Base-by-base conservation (phyloP, 2,797 vertebrate species). In the Anguilla megastoma region DNA sequence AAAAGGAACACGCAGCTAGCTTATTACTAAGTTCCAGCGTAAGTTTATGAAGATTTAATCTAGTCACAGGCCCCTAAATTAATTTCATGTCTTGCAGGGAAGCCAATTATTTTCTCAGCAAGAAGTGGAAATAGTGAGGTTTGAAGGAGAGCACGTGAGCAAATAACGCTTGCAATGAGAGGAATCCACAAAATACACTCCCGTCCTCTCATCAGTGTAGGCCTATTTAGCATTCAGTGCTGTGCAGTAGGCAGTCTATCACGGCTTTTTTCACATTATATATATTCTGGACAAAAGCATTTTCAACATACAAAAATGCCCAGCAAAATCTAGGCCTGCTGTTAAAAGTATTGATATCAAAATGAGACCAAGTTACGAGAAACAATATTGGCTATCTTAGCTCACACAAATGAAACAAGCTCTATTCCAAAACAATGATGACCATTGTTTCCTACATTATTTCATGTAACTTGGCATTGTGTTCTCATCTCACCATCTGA, bases 121-220 rank as follows among this genome's bases (percentile, higher is more conserved):
- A 48, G 79, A 50, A 82, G 79, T 50, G 79, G 79, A 82, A 82
- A 50, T 82, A 82, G 79, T 82, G 41, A 82, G 45, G 79, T 82
- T 82, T 82, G 79, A 50, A 24, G 21, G 79, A 50, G 45, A 82
- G 79, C 45, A 76, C 14, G 24, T 82, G 4, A 82, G 76, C 45
- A 82, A 82, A 82, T 45, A 82, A 82, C 79, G 21, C 41, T 21
- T 27, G 24, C 79, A 82, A 50, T 82, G 79, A 82, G 76, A 80
- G 36, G 41, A 80, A 80, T 80, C 76, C 45, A 12, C 45, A 82
- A 82, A 50, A 82, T 21, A 82, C 21, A 82, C 50, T 82, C 24
- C 2, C 6, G 50, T 50, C 45, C 45, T 82, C 45, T 82, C 18
- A 2, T 21, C 79, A 50, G 45, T 50, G 21, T 24, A 10, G n/a